Conservation (phyloP, 2,113 vertebrate genomes). For the Colossoma macropomum region DNA sequence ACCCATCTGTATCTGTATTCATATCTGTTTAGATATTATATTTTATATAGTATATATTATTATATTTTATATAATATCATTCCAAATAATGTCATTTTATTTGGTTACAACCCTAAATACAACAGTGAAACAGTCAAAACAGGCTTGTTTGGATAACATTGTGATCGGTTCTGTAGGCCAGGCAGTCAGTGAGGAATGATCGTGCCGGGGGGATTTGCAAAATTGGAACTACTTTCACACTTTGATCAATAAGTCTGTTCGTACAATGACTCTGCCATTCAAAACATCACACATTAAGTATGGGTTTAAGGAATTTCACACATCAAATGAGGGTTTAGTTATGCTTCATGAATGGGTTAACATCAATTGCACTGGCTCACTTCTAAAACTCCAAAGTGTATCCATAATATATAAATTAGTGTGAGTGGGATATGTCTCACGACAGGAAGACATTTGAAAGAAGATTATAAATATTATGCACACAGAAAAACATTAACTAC, state of each 20-base stretch:
- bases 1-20: too few species aligned
- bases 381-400: neutral
- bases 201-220: neutral
- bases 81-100: neutral
- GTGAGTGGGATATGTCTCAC: neutral
- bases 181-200: neutral
- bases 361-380: neutral
- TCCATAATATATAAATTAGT: neutral
- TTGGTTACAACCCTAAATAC: too few species aligned
- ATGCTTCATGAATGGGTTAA: neutral
- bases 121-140: too few species aligned
- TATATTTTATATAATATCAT: too few species aligned
- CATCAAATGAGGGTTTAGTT: neutral
- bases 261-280: neutral
- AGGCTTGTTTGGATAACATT: neutral
- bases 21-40: neutral
- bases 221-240: neutral
- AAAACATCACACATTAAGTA: neutral
- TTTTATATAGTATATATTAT: too few species aligned
- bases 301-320: neutral
- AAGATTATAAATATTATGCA: neutral
- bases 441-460: slow-evolving; percentile 3
- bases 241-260: neutral
- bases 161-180: neutral
- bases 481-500: neutral